Evolutionary conservation across 2,888 invertebrate genomes (phyloP).

Genomic region (Elegia similella): DNA sequence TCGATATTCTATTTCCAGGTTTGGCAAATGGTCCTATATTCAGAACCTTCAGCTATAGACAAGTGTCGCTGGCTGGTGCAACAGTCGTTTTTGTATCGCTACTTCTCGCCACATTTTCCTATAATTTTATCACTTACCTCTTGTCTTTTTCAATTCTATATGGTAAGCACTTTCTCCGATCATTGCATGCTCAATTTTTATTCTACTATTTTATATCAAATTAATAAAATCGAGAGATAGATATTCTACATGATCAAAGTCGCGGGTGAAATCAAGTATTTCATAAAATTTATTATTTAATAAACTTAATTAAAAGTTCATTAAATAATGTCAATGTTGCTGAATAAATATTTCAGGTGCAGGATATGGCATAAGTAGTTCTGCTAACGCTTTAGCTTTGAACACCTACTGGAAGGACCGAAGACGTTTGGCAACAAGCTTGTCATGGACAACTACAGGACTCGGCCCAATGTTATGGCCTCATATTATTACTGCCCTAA

Average conservation of each 20-base stretch:
- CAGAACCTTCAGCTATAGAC: conserved; percentile 85
- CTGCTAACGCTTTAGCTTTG: conserved; percentile 86
- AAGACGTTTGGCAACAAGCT: conserved; percentile 86
- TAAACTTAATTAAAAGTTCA: too few relatives aligned
- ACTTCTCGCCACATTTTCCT: conserved; percentile 82
- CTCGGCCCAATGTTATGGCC: conserved; percentile 88
- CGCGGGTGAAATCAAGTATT: too few relatives aligned
- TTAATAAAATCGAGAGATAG: too few relatives aligned
- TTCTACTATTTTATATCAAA: too few relatives aligned
- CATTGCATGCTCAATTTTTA: too few relatives aligned
- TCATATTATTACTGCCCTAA: conserved; percentile 84
- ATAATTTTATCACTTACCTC: conserved; percentile 83
- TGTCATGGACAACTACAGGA: conserved; percentile 87
- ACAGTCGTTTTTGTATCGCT: conserved; percentile 82
- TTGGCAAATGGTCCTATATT: conserved; percentile 87
- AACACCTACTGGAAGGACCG: conserved; percentile 88
- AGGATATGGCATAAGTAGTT: conserved; percentile 85
- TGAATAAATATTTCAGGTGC: conserved; percentile 66
- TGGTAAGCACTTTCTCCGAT: conserved; percentile 70
- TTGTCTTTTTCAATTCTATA: conserved; percentile 85
- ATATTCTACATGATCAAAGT: too few relatives aligned
- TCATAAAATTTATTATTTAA: too few relatives aligned
- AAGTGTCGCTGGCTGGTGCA: conserved; percentile 85
- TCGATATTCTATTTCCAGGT: conserved; percentile 63
- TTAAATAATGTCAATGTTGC: too few relatives aligned